Base-by-base conservation (phyloP, 2,888 invertebrate species). In the Conops quadrifasciatus region DNA sequence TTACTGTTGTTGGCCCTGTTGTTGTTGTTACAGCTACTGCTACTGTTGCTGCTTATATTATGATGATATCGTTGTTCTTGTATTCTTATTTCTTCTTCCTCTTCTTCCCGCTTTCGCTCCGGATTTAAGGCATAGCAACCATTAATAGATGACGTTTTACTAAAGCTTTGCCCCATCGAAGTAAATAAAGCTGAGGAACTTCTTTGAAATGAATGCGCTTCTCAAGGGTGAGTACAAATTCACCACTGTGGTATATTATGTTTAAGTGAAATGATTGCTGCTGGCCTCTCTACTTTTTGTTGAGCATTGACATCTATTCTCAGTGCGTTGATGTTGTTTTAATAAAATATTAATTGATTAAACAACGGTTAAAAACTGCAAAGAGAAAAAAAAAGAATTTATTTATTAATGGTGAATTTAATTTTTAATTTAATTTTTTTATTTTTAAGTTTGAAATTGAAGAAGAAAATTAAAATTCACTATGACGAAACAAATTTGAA, bases 141-240 rank as follows among this genome's bases (percentile, higher is more conserved):
- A 36, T 72, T 77, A 76, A 78, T 73, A 73, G 77, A 71, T 65
- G 77, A 70, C 65, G 77, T 77, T 79, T 84, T 85, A 78, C 85
- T 85, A 71, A 82, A 80, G 75, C 82, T 80, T 80, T 80, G 84
- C 81, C 85, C 85, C 85, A 85, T 85, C 80, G 82, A 80, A 74
- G 67, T 21, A 43, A 43, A 36, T 26, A 9, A 15, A 16, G 26
- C 11, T 36, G 16, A 15, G 11, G 24, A 47, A 13, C 13, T 26
- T 9, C 21, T 26, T 21, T 7, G 13, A 16, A 43, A 49, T 15
- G 28, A 21, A 2, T 43, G n/a, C 45, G 21, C 19, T 16, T 3
- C n/a, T 49, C 4, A 3, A 11, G 3, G 49, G 49, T n/a, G 49
- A 49, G 19, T n/a, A 49, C 11, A 67, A 24, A 16, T 47, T 67